These are phyloP conservation scores for Telmatochromis brichardi DNA, from an alignment of 2,113 vertebrate species.

Conservation along the genomic window DNA sequence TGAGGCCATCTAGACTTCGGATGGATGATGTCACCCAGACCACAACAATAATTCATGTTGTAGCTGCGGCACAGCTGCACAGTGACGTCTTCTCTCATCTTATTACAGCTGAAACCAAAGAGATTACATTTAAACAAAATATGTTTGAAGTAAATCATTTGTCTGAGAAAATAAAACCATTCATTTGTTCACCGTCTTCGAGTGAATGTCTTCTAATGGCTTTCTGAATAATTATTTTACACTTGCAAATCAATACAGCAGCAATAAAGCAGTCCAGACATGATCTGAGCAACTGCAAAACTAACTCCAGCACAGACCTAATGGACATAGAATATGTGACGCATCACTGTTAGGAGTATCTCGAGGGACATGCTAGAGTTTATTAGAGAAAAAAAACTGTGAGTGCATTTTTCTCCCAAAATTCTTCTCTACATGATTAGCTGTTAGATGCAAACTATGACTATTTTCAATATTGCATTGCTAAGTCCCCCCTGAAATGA, in stretches of 20 bases:
- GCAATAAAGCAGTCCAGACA: neutral
- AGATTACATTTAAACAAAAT: neutral
- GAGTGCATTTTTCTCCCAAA: accelerated
- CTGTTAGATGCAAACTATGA: neutral
- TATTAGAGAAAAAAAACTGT: neutral
- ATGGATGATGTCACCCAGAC: slow-evolving; percentile 11
- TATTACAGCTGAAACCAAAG: neutral
- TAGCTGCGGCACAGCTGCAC: neutral
- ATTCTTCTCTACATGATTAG: neutral
- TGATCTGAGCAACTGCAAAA: neutral
- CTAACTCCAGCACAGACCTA: neutral
- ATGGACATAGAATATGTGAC: neutral
- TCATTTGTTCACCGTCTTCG: neutral
- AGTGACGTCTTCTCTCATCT: neutral
- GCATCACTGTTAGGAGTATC: neutral
- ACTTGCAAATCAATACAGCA: neutral
- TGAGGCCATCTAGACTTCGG: neutral
- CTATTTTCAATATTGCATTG: neutral
- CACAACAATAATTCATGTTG: neutral
- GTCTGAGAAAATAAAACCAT: neutral
- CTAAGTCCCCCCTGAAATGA: neutral
- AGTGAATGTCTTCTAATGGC: neutral
- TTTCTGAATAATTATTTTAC: neutral
- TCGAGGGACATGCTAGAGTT: neutral
- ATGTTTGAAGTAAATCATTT: neutral